A percentile compares a stretch with the other conserved stretches of the same genome.
Conservation (phyloP, 1,140 invertebrate species). For the Microplitis demolitor region DNA sequence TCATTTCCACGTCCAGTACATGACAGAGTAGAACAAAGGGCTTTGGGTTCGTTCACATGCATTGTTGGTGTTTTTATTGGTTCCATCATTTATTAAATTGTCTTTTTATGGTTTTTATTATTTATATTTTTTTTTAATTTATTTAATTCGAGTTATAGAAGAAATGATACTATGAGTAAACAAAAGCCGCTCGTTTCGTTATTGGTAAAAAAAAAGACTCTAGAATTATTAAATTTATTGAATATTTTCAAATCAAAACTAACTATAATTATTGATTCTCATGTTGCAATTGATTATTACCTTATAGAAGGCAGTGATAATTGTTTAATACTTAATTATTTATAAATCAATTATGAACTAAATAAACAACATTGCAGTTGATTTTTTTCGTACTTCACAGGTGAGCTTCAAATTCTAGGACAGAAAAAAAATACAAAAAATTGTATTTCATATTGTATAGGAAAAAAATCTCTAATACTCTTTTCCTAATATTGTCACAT, state of each 20-base stretch:
- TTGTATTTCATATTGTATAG: neutral
- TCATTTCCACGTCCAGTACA: constrained; percentile 30
- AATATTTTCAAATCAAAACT: too few relatives aligned
- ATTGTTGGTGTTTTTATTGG: constrained; percentile 41
- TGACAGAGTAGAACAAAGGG: constrained; percentile 31
- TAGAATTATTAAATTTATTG: too few relatives aligned
- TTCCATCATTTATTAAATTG: constrained; percentile 45
- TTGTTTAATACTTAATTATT: neutral
- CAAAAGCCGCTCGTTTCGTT: too few relatives aligned
- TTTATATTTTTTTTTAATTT: too few relatives aligned
- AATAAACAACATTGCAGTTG: neutral
- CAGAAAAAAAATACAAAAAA: neutral
- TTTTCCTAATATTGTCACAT: neutral
- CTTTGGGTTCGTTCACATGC: constrained; percentile 41
- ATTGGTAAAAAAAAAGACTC: too few relatives aligned
- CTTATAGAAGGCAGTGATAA: neutral
- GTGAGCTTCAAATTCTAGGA: neutral
- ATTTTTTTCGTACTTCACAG: neutral
- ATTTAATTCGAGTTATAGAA: too few relatives aligned
- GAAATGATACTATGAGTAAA: too few relatives aligned
- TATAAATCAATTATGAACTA: neutral
- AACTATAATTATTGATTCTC: too few relatives aligned
- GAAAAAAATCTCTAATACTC: neutral
- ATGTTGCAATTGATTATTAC: neutral
- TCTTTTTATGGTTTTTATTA: neutral